These are phyloP conservation scores for Pogoniulus pusillus DNA, from an alignment of 2,797 vertebrate genomes.

Conservation along the genomic window DNA sequence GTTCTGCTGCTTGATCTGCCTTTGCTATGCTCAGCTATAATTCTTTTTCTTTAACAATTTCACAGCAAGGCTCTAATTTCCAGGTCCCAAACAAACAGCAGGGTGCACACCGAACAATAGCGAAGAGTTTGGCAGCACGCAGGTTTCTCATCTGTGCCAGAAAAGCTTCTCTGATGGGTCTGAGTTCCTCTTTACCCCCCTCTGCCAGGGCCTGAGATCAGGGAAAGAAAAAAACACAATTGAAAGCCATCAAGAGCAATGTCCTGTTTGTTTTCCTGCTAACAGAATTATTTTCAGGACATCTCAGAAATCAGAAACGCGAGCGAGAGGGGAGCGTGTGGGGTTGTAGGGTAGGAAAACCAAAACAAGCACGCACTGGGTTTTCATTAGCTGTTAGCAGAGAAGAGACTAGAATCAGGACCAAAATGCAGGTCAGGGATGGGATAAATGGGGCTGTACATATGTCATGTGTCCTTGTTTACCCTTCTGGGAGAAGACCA, in stretches of 20 bases:
- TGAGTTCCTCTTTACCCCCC: constrained; percentile 41
- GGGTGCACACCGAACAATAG: constrained; percentile 45
- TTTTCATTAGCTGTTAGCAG: neutral
- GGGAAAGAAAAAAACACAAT: constrained; percentile 65
- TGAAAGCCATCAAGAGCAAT: constrained; percentile 56
- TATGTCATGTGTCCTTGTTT: neutral
- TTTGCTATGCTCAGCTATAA: neutral
- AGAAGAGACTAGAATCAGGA: neutral
- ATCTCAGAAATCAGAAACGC: constrained; percentile 16
- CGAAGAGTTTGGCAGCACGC: constrained; percentile 19
- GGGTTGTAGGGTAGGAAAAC: neutral
- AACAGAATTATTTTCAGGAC: constrained; percentile 47
- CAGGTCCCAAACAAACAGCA: constrained; percentile 45
- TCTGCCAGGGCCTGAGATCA: constrained; percentile 55
- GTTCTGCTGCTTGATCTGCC: constrained; percentile 13
- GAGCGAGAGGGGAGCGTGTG: neutral
- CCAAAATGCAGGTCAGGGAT: neutral
- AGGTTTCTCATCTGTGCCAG: neutral
- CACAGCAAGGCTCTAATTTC: constrained; percentile 37
- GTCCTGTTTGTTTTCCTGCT: constrained; percentile 63
- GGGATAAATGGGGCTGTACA: neutral
- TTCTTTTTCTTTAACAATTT: constrained; percentile 30
- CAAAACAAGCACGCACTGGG: neutral
- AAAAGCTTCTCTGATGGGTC: constrained; percentile 47
- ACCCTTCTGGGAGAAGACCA: neutral